Conservation (phyloP, 2,113 vertebrate species). For the Seriola aureovittata region DNA sequence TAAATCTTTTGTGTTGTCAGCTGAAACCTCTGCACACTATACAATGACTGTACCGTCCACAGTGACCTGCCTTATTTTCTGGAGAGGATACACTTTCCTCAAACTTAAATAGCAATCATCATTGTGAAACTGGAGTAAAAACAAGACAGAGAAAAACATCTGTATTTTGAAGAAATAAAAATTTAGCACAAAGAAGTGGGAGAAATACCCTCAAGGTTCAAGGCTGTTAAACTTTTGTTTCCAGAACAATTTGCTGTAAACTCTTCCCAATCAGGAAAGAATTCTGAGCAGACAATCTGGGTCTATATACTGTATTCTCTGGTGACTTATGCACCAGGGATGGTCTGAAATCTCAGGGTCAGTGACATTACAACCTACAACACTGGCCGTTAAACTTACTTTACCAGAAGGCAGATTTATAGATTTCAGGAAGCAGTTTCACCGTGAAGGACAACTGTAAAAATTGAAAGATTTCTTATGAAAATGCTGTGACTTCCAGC, state of each 20-base stretch:
- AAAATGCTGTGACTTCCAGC: not conserved
- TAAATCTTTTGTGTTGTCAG: not conserved
- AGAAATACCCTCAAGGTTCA: too few species aligned
- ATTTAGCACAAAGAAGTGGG: not conserved
- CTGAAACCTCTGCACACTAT: not conserved
- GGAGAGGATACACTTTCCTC: not conserved
- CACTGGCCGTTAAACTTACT: slow-evolving; percentile 10
- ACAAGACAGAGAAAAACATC: too few species aligned
- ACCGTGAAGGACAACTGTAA: not conserved
- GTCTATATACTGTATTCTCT: not conserved
- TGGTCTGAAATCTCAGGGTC: not conserved
- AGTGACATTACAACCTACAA: slow-evolving; percentile 2
- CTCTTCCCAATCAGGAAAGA: not conserved
- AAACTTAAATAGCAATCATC: slow-evolving; percentile 13
- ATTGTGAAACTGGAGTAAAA: not conserved
- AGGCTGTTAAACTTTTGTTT: not conserved
- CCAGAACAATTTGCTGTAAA: not conserved
- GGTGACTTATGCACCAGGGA: not conserved
- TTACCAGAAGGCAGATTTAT: not conserved
- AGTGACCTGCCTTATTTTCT: not conserved
- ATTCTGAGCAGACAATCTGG: not conserved
- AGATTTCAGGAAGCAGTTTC: slow-evolving; percentile 8
- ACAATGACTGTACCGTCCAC: not conserved
- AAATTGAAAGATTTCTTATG: not conserved
- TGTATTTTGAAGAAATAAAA: too few species aligned